phyloP scores from a whole-genome alignment of 2,113 vertebrate genomes.

The Oxygymnocypris stewartii region DNA sequence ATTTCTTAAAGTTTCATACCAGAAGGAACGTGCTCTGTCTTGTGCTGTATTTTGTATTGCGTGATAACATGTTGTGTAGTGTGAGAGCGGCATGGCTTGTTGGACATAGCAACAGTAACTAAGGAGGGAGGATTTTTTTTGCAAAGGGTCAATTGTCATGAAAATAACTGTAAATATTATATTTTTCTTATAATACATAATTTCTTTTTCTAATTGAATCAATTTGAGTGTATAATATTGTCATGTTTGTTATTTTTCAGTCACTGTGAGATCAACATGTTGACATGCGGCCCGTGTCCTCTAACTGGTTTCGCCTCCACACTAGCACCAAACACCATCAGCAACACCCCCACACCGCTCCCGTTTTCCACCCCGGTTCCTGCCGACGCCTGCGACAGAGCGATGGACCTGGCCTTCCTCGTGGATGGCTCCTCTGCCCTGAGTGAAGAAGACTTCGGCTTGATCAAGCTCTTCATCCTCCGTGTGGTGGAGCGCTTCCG shows the following conservation, averaged over 20 bases:
- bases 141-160: too few species aligned
- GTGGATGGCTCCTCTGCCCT: constrained; percentile 87
- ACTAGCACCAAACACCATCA: constrained; percentile 53
- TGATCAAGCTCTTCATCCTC: constrained; percentile 84
- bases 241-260: constrained; percentile 65
- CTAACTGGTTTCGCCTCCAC: constrained; percentile 53
- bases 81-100: too few species aligned
- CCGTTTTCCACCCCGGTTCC: constrained; percentile 72
- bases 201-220: too few species aligned
- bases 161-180: background rate
- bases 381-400: constrained; percentile 83
- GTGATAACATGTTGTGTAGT: too few species aligned
- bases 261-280: constrained; percentile 82
- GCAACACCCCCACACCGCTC: constrained; percentile 56
- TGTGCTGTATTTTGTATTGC: too few species aligned
- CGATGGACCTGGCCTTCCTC: constrained; percentile 94
- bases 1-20: too few species aligned
- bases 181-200: background rate
- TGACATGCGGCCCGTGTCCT: constrained; percentile 81
- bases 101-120: too few species aligned
- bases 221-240: background rate
- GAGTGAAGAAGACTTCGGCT: constrained; percentile 82
- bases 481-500: constrained; percentile 85
- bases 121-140: too few species aligned
- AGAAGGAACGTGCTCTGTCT: too few species aligned